These are phyloP conservation scores for Cyclura pinguis DNA, from an alignment of 2,797 vertebrate species.

Conservation along the genomic window DNA sequence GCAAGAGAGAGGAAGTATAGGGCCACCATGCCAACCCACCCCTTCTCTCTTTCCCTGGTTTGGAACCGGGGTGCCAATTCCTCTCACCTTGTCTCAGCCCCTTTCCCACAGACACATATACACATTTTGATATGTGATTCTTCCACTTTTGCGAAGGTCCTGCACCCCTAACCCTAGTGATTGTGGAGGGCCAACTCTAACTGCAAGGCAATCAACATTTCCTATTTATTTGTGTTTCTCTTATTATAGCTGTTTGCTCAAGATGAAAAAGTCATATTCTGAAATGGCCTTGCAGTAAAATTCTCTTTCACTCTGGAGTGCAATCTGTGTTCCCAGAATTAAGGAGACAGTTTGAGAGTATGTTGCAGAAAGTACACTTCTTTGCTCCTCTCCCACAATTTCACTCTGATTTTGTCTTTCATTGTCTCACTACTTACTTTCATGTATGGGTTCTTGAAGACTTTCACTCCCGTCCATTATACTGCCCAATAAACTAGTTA, in stretches of 20 bases:
- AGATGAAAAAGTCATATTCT: background rate
- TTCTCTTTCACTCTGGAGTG: background rate
- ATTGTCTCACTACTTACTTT: background rate
- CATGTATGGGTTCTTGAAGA: background rate
- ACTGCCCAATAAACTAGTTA: background rate
- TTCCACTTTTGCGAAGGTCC: too few relatives aligned
- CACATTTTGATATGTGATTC: too few relatives aligned
- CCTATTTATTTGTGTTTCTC: background rate
- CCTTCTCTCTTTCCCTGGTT: too few relatives aligned
- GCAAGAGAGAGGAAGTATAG: too few relatives aligned
- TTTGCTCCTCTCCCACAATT: background rate
- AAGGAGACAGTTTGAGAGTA: background rate
- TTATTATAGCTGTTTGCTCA: background rate
- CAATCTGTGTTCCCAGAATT: background rate
- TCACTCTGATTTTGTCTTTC: background rate
- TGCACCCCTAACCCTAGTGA: too few relatives aligned
- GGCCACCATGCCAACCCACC: too few relatives aligned
- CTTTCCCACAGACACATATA: too few relatives aligned
- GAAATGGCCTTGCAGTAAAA: background rate
- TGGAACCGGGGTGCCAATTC: too few relatives aligned
- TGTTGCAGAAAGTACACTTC: background rate
- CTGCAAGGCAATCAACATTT: background rate
- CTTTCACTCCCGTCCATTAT: background rate
- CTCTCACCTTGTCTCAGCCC: too few relatives aligned
- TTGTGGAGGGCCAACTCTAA: too few relatives aligned